Evolutionary conservation across 2,888 invertebrate genomes (phyloP), one percentile per base, ranked within the genome.

Genomic region (Baccha elongata): DNA sequence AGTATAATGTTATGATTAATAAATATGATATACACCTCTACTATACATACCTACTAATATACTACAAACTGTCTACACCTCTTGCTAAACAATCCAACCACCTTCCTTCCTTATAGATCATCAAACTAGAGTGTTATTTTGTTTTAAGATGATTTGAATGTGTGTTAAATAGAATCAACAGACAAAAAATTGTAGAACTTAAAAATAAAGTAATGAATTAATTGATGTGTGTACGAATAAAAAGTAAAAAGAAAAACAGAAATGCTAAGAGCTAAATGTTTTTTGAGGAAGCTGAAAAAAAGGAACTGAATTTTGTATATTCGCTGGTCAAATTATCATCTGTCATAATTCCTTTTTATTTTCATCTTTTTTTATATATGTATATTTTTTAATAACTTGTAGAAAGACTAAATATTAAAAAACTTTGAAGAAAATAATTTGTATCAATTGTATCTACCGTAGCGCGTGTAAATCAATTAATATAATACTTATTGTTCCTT

Each of bases 61-160:
- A 23, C 55, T 37, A 23, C 3, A 40, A 58, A 58, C 26, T 26
- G 40, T 40, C 15, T 26, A 53, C 44, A 64, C 7, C 55, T 50
- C 52, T 37, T 13, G n/a, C 53, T 50, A 10, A 19, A 21, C 62
- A 21, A 55, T 44, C 40, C 26, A n/a, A 32, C 42, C 10, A 26
- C 26, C 13, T 19, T 5, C 15, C n/a, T 23, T 42, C 62, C 55
- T 69, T 74, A 68, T 74, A 74, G 55, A 74, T 64, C 74, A 78
- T 78, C 58, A 67, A 62, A 60, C 50, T 40, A 32, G 60, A 71
- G 71, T 81, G 71, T 81, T 75, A 75, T 67, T 71, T 67, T 75
- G 65, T 75, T 81, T 81, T 71, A 74, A 74, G 64, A 74, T 74
- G 65, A 69, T 80, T 80, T 80, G 35, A 74, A 69, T 69, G 74